phyloP scores from a whole-genome alignment of 1,140 invertebrate species.

The Argopecten irradians region DNA sequence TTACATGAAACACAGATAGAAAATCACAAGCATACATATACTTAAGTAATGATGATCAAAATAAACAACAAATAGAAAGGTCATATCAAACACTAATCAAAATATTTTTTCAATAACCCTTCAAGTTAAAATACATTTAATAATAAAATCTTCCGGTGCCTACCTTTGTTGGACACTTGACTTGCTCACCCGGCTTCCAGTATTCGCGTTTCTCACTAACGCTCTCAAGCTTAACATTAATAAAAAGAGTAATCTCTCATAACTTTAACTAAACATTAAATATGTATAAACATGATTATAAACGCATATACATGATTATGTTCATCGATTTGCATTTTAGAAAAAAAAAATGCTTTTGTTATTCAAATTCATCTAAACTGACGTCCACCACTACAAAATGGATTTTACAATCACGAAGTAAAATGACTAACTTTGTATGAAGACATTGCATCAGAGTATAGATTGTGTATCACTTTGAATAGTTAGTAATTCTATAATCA shows the following conservation, averaged over 20 bases:
- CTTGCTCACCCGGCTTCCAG: conserved; percentile 59
- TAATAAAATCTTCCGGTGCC: conserved; percentile 23
- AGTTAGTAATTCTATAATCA: too few species aligned
- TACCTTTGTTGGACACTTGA: conserved; percentile 61
- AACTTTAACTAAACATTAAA: neutral
- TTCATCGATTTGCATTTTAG: neutral
- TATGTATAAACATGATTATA: neutral
- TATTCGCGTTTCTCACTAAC: conserved; percentile 53
- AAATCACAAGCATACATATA: too few species aligned
- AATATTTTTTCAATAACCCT: too few species aligned
- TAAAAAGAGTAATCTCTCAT: neutral
- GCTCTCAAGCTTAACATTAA: conserved; percentile 56
- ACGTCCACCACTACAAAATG: neutral
- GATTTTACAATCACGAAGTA: too few species aligned
- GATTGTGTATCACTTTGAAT: too few species aligned
- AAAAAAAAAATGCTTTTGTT: neutral
- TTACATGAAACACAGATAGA: too few species aligned
- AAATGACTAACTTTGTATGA: too few species aligned
- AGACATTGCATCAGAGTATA: too few species aligned
- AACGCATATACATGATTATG: neutral
- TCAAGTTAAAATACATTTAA: too few species aligned
- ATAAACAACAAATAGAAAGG: too few species aligned
- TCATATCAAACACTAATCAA: too few species aligned
- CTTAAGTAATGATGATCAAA: too few species aligned
- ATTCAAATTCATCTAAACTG: neutral